phyloP scores from a whole-genome alignment of 2,113 vertebrate genomes.

The Oceanites oceanicus region DNA sequence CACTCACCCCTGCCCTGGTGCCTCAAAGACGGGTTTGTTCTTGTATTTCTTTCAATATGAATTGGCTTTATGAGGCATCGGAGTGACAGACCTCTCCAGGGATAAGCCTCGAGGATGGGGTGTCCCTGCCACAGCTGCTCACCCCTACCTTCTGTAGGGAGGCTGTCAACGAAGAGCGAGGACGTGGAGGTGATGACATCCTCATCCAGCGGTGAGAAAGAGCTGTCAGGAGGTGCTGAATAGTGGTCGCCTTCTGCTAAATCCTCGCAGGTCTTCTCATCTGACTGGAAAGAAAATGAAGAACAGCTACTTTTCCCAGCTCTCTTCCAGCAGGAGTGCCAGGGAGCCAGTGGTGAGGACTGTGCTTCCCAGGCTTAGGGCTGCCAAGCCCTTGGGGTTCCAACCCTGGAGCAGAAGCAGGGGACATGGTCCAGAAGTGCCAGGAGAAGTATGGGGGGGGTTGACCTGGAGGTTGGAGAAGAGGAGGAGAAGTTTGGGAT shows the following conservation, averaged over 20 bases:
- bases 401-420: rapidly evolving
- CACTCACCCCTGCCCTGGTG: background rate
- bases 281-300: slow-evolving; percentile 54
- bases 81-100: background rate
- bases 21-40: background rate
- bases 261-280: slow-evolving; percentile 81
- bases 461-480: background rate
- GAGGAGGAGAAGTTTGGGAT: background rate
- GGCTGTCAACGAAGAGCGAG: slow-evolving; percentile 59
- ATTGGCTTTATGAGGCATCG: rapidly evolving
- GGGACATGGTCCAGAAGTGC: background rate
- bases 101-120: background rate
- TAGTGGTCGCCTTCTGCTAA: slow-evolving; percentile 70
- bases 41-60: rapidly evolving
- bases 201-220: background rate
- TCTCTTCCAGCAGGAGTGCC: background rate
- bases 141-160: slow-evolving; percentile 83
- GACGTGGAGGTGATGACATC: slow-evolving; percentile 56
- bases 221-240: slow-evolving; percentile 45
- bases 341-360: background rate
- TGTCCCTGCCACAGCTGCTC: background rate
- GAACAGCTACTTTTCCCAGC: background rate
- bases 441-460: background rate
- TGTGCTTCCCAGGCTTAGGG: background rate
- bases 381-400: background rate